phyloP scores from a whole-genome alignment of 2,797 vertebrate species.

The Enteromius radiatus region DNA sequence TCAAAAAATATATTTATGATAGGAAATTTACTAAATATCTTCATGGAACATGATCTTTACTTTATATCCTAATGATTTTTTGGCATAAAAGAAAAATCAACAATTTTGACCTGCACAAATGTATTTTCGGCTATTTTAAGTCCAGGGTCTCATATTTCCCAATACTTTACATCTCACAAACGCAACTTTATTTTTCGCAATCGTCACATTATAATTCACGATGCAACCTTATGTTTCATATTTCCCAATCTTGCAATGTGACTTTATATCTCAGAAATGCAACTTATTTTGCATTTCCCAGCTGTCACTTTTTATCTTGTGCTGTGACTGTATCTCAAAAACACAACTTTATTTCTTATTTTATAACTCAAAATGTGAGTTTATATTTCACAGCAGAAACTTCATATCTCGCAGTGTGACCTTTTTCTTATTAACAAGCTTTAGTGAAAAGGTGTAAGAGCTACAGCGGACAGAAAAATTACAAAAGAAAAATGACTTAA shows the following conservation, averaged over 20 bases:
- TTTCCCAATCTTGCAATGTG: neutral
- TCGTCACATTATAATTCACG: neutral
- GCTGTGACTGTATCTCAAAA: neutral
- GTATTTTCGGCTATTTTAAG: too few species aligned
- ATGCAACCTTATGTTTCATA: neutral
- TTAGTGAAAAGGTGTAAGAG: neutral
- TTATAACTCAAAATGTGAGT: neutral
- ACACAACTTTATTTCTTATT: neutral
- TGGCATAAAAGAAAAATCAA: too few species aligned
- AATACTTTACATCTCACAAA: conserved; percentile 8
- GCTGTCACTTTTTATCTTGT: neutral
- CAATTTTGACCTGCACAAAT: too few species aligned
- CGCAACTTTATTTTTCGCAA: neutral
- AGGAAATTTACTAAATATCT: too few species aligned
- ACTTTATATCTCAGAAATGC: conserved; percentile 2
- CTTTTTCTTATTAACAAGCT: neutral
- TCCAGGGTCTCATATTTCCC: neutral
- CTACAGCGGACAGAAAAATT: neutral
- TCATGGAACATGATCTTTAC: too few species aligned
- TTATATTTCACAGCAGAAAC: neutral
- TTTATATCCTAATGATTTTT: too few species aligned
- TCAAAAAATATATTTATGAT: too few species aligned
- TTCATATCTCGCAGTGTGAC: neutral
- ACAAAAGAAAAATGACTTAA: neutral
- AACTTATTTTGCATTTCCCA: neutral